phyloP scores from a whole-genome alignment of 92 coral and sea anemone species.

The Palythoa grandis region DNA sequence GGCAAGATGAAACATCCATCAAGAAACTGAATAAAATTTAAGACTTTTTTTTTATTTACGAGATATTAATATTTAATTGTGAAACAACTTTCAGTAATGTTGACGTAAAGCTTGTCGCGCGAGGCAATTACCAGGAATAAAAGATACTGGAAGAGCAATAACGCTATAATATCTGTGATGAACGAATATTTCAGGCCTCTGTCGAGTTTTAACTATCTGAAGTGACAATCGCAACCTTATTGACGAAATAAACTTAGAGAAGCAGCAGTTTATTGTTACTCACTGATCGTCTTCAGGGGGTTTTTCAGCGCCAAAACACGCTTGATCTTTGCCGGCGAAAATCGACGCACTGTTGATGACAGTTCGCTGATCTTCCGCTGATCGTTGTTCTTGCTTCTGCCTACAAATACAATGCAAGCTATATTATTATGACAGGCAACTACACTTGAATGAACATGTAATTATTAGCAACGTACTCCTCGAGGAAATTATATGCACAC shows the following conservation, averaged over 20 bases:
- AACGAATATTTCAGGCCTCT: neutral
- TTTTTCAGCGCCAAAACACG: slow-evolving; percentile 44
- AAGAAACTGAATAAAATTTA: neutral
- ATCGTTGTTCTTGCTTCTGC: slow-evolving; percentile 29
- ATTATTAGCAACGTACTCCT: slow-evolving; percentile 38
- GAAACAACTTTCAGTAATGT: slow-evolving; percentile 35
- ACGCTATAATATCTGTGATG: neutral
- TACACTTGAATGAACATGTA: slow-evolving; percentile 41
- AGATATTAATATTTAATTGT: slow-evolving; percentile 67
- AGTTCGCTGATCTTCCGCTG: neutral
- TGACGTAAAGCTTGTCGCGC: neutral
- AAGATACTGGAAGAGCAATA: neutral
- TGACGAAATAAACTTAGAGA: neutral
- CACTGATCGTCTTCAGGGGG: slow-evolving; percentile 32
- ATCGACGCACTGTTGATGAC: slow-evolving; percentile 12
- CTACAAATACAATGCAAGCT: slow-evolving; percentile 28
- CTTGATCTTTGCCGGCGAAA: neutral
- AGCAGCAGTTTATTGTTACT: slow-evolving; percentile 16
- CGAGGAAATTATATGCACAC: slow-evolving; percentile 34
- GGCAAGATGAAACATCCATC: neutral
- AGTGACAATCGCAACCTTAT: neutral
- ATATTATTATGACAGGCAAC: slow-evolving; percentile 29
- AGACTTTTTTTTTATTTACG: slow-evolving; percentile 33
- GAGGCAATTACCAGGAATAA: neutral
- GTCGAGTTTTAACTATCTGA: slow-evolving; percentile 1